phyloP scores from a whole-genome alignment of 2,888 invertebrate species.

The Nysson spinosus region DNA sequence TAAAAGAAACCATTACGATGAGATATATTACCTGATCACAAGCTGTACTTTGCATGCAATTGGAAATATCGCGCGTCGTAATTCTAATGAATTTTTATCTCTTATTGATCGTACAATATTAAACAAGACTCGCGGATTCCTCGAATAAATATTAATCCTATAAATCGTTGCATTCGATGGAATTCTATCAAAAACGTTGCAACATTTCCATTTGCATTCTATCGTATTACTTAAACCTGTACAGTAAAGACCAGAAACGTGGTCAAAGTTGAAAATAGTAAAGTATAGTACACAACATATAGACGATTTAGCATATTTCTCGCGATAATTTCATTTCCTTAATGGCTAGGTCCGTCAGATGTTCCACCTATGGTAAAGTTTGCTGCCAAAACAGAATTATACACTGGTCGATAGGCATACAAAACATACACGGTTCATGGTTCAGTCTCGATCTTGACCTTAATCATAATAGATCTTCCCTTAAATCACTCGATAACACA shows the following conservation, averaged over 20 bases:
- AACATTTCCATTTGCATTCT: slow-evolving; percentile 41
- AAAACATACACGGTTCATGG: slow-evolving; percentile 33
- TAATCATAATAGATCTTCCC: slow-evolving; percentile 8
- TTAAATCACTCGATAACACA: slow-evolving; percentile 33
- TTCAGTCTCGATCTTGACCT: slow-evolving; percentile 31
- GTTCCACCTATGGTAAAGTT: no score
- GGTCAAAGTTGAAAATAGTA: slow-evolving; percentile 33
- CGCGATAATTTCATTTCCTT: slow-evolving; percentile 21
- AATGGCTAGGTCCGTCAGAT: slow-evolving; percentile 16
- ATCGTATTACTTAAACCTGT: slow-evolving; percentile 35
- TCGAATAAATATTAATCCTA: slow-evolving; percentile 16
- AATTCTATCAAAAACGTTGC: no score
- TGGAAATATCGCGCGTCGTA: slow-evolving; percentile 37
- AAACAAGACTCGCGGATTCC: slow-evolving; percentile 3
- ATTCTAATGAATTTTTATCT: neutral
- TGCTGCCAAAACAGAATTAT: no score
- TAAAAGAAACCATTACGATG: slow-evolving; percentile 23
- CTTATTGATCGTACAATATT: slow-evolving; percentile 14
- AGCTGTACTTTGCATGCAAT: slow-evolving; percentile 36
- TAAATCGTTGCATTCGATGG: no score
- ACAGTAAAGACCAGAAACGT: slow-evolving; percentile 41
- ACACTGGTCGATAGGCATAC: no score
- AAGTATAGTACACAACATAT: slow-evolving; percentile 27
- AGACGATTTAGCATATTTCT: slow-evolving; percentile 27
- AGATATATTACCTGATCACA: slow-evolving; percentile 52